A percentile compares a stretch with the other conserved stretches of the same genome.
phyloP scores from a whole-genome alignment of 2,888 invertebrate species.

The Diarsia dahlii region DNA sequence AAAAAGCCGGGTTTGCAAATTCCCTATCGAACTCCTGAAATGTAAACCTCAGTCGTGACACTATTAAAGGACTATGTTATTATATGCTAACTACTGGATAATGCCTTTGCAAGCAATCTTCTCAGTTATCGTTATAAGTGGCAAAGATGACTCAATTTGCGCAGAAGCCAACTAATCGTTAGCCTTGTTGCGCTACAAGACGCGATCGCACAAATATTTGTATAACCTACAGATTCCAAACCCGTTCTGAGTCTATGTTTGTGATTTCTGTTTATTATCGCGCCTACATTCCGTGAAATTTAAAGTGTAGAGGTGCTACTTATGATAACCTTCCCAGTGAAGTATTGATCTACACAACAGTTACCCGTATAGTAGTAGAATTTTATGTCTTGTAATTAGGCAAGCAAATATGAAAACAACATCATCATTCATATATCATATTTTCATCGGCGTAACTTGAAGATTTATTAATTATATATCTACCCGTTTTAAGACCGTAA shows the following conservation, averaged over 20 bases:
- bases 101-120: neutral
- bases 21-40: neutral
- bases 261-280: neutral
- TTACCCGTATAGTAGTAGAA: neutral
- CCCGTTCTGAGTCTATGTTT: neutral
- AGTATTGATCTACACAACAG: neutral
- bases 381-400: neutral
- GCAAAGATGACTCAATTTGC: constrained; percentile 13
- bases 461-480: no score
- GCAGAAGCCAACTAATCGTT: neutral
- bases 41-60: neutral
- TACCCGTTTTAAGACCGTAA: no score
- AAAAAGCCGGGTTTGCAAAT: no score
- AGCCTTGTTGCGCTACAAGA: neutral
- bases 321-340: neutral
- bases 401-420: neutral
- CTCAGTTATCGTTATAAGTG: neutral
- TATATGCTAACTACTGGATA: neutral
- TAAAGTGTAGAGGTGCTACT: neutral
- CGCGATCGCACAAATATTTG: neutral
- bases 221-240: neutral
- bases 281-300: neutral
- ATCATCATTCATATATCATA: no score
- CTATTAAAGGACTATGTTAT: neutral
- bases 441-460: no score